Evolutionary conservation across 1,140 invertebrate species (phyloP).

Genomic region (Chionoecetes opilio): DNA sequence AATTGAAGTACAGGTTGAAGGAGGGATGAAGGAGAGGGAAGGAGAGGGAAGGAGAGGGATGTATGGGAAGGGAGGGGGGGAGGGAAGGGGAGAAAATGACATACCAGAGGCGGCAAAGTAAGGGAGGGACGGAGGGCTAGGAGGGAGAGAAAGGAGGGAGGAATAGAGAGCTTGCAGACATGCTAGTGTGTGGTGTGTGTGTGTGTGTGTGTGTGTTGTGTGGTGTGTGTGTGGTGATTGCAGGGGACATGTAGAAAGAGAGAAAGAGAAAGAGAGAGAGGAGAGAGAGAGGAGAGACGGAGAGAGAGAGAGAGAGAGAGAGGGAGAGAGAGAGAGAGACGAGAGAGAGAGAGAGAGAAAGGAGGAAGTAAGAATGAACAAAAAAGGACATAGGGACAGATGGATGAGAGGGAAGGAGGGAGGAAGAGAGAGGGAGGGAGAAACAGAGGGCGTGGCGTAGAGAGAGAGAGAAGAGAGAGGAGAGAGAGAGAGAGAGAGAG

Average conservation of each 20-base stretch:
- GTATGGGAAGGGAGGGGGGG: no score
- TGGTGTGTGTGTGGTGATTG: neutral
- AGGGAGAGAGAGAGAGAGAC: no score
- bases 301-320: neutral
- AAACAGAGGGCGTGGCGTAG: neutral
- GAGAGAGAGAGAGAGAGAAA: neutral
- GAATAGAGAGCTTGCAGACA: no score
- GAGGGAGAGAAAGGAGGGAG: neutral
- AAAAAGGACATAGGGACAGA: neutral
- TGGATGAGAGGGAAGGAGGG: no score
- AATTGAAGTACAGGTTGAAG: neutral
- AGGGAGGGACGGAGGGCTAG: neutral
- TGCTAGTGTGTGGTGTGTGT: slow-evolving; percentile 21
- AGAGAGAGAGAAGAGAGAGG: neutral
- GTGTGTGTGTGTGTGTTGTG: slow-evolving; percentile 44
- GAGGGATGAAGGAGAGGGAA: neutral
- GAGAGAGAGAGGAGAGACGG: neutral
- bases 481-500: neutral
- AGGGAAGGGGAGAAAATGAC: neutral
- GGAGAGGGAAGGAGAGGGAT: neutral
- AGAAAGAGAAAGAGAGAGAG: neutral
- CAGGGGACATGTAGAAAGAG: neutral
- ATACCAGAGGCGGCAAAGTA: neutral
- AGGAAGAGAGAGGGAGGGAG: neutral
- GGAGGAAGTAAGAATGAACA: neutral